These are phyloP conservation scores for Channa argus DNA, from an alignment of 2,113 vertebrate genomes.

Conservation along the genomic window DNA sequence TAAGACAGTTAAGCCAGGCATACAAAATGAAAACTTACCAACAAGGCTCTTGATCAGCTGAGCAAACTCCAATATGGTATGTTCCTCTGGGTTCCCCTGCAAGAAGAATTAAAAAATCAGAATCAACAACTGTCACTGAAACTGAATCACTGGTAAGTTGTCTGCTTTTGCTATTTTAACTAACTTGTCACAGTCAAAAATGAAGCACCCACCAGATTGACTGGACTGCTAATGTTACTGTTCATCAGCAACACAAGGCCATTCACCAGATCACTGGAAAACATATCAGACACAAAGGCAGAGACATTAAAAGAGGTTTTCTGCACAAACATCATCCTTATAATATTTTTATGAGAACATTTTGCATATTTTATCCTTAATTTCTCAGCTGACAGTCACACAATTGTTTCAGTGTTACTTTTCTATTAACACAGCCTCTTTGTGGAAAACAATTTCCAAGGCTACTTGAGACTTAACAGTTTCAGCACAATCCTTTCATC, in stretches of 20 bases:
- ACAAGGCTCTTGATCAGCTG: constrained; percentile 97
- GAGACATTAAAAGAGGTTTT: not conserved
- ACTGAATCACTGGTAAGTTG: not conserved
- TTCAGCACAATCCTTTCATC: no score
- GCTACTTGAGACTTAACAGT: no score
- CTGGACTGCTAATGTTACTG: constrained; percentile 98
- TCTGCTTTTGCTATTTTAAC: not conserved
- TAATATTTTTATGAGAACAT: not conserved
- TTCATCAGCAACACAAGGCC: constrained; percentile 98
- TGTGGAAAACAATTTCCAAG: no score
- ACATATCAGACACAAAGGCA: constrained; percentile 6
- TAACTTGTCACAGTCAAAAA: not conserved
- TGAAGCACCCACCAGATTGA: constrained; percentile 93
- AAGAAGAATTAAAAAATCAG: constrained; percentile 23
- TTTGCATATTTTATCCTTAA: no score
- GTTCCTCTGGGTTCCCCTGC: constrained; percentile 98
- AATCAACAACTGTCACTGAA: not conserved
- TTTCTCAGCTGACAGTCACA: no score
- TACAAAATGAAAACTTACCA: constrained; percentile 81
- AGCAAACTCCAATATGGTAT: constrained; percentile 97
- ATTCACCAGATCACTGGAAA: constrained; percentile 93
- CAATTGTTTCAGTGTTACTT: no score
- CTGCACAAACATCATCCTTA: no score
- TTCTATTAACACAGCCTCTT: no score
- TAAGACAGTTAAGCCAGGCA: not conserved